These are phyloP conservation scores for Lota lota DNA, from an alignment of 2,113 vertebrate genomes.

Conservation along the genomic window DNA sequence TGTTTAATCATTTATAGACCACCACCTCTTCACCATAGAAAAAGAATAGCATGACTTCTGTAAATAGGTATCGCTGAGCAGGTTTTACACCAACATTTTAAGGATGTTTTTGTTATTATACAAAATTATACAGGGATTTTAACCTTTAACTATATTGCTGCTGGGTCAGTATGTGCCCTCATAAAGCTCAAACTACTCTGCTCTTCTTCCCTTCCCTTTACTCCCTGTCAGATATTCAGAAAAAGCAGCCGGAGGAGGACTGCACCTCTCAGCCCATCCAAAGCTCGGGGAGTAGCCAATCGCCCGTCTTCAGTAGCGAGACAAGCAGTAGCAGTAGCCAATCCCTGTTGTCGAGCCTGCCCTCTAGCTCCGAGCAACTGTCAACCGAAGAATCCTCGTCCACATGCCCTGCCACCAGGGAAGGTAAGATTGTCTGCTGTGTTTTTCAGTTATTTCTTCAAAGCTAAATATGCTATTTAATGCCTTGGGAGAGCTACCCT, in stretches of 20 bases:
- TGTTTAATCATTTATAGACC: too few species aligned
- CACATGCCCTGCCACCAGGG: constrained; percentile 78
- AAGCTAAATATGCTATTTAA: neutral
- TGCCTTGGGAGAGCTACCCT: too few species aligned
- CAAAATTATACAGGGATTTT: neutral
- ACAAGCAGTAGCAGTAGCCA: constrained; percentile 83
- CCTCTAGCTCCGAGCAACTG: constrained; percentile 80
- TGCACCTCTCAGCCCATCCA: constrained; percentile 84
- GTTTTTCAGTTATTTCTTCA: neutral
- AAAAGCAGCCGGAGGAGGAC: constrained; percentile 90
- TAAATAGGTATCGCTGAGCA: too few species aligned
- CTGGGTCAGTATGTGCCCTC: neutral
- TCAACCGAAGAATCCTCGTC: constrained; percentile 82
- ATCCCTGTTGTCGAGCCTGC: constrained; percentile 76
- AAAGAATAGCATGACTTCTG: too few species aligned
- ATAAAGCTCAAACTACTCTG: neutral
- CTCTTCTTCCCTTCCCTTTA: neutral
- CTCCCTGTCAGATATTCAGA: constrained; percentile 81
- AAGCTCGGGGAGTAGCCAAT: constrained; percentile 85
- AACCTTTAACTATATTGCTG: neutral
- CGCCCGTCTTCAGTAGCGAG: constrained; percentile 85
- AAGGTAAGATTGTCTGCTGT: constrained; percentile 74
- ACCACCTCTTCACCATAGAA: too few species aligned
- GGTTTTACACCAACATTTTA: too few species aligned
- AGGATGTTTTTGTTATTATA: neutral